Evolutionary conservation across 2,113 vertebrate genomes (phyloP), one percentile per base, ranked within the genome.

Genomic region (Mesocricetus auratus): DNA sequence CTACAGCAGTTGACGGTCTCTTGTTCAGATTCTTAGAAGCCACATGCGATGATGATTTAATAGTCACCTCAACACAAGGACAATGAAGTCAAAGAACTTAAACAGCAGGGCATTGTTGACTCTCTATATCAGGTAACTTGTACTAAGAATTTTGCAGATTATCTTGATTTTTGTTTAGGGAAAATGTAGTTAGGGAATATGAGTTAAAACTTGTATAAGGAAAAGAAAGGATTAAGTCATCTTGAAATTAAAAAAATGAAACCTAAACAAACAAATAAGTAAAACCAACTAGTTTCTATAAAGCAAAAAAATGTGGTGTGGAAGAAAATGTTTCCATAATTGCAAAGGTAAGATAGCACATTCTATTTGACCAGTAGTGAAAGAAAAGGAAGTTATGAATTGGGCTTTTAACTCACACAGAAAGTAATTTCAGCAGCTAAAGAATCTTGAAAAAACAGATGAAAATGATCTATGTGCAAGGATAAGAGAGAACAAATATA

Each of bases 401-500:
- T 97, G 92, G 75, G 50, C 68, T 97, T 97, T 96, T 97, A 97
- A 97, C 92, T 89, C 94, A 90, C 86, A 91, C 29, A 96, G 86
- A 96, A 95, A 95, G 86, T 94, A 97, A 95, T 97, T 94, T 95
- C 78, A 86, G 94, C 83, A 86, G 77, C 74, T 91, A 91, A 91
- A 90, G 58, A 60, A 90, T 96, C 68, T 73, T 91, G 83, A 96
- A 97, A 97, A 98, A 94, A 97, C 97, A 97, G 96, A 95, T 47
- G 93, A 89, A 97, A 97, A 96, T 97, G 96, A 97, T 97, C 62
- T 94, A 97, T 97, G 93, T 81, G 75, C 53, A 97, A 86, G 45
- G 26, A 83, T 90, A 89, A 89, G 47, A 81, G 24, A 96, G 68
- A 96, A 94, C 78, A 94, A 97, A 97, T 87, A 95, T 36, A 13